These are phyloP conservation scores for Cryptoprocta ferox DNA, from an alignment of 2,797 vertebrate species.

Conservation along the genomic window DNA sequence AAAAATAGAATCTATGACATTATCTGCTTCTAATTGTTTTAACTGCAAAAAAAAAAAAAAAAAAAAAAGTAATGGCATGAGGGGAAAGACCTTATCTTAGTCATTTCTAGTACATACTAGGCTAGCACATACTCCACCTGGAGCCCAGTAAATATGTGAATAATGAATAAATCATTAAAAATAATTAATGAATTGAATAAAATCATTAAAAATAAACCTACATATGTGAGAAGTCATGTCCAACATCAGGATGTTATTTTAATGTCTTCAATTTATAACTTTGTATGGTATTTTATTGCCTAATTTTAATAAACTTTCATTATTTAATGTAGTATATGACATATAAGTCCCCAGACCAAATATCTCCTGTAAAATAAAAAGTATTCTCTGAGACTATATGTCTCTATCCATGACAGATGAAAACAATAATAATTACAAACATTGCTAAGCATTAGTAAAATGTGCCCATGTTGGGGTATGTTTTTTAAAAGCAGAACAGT, in stretches of 20 bases:
- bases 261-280: not conserved
- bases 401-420: not conserved
- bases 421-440: not conserved
- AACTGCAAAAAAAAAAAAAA: not conserved
- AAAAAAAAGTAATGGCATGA: not conserved
- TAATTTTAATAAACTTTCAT: not conserved
- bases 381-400: not conserved
- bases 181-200: not conserved
- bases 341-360: not conserved
- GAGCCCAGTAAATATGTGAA: not conserved
- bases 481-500: not conserved
- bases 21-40: not conserved
- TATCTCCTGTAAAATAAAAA: not conserved
- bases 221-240: not conserved
- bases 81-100: not conserved
- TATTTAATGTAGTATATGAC: not conserved
- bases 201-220: constrained; percentile 6
- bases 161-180: not conserved
- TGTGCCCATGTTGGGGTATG: not conserved
- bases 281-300: not conserved
- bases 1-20: not conserved
- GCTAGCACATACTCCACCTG: not conserved
- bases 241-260: not conserved
- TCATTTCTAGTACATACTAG: not conserved
- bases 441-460: not conserved